Evolutionary conservation across 2,113 vertebrate genomes (phyloP).

Genomic region (Dinomys branickii): DNA sequence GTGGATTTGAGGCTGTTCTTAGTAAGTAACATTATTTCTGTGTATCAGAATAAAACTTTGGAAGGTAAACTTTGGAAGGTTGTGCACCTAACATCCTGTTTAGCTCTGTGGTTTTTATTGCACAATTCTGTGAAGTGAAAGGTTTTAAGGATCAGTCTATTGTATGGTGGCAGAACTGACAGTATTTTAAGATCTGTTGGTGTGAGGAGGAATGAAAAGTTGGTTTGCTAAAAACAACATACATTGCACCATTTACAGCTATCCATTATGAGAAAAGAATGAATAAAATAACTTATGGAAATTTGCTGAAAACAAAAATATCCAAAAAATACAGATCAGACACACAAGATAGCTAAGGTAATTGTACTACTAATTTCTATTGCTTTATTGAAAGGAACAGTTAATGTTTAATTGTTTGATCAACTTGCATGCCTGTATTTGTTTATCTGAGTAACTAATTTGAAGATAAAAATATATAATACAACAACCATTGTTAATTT

Average conservation of each 20-base stretch:
- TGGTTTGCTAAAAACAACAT: not conserved
- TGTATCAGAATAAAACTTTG: not conserved
- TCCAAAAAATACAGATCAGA: not conserved
- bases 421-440: no score
- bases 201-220: not conserved
- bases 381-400: no score
- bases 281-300: not conserved
- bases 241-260: not conserved
- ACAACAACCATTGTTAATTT: no score
- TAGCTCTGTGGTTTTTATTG: not conserved
- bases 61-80: not conserved
- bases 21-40: not conserved
- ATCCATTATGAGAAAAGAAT: not conserved
- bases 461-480: no score
- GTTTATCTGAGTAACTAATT: no score
- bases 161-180: not conserved
- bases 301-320: not conserved
- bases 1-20: not conserved
- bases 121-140: not conserved
- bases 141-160: not conserved
- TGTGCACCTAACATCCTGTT: not conserved
- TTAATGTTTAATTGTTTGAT: no score
- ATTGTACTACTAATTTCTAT: no score
- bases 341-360: not conserved
- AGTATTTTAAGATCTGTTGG: not conserved